phyloP scores from a whole-genome alignment of 1,140 invertebrate species.

The Formica exsecta region DNA sequence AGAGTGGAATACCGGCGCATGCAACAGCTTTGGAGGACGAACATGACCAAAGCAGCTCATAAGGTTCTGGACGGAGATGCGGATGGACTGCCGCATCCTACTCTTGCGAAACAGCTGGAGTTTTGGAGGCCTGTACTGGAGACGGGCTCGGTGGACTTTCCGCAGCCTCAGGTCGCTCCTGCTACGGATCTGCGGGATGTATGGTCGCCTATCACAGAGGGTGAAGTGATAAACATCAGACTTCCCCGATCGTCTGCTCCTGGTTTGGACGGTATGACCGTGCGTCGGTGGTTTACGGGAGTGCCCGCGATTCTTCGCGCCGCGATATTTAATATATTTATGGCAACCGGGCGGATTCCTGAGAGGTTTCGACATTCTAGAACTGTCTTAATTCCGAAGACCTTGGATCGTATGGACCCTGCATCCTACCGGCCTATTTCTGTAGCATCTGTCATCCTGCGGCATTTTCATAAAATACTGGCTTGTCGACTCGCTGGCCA shows the following conservation, averaged over 20 bases:
- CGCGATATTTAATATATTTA: slow-evolving; percentile 64
- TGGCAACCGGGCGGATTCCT: slow-evolving; percentile 40
- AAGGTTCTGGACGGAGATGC: slow-evolving; percentile 40
- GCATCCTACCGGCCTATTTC: slow-evolving; percentile 82
- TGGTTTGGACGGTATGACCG: slow-evolving; percentile 48
- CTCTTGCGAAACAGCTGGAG: not conserved
- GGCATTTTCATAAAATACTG: slow-evolving; percentile 75
- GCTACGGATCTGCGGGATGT: not conserved
- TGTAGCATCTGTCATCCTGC: slow-evolving; percentile 80
- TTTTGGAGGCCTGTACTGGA: not conserved
- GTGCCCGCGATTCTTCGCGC: slow-evolving; percentile 37
- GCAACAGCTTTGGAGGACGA: slow-evolving; percentile 24
- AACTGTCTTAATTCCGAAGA: slow-evolving; percentile 73
- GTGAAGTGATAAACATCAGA: not conserved
- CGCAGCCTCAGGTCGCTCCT: not conserved
- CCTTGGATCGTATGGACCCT: slow-evolving; percentile 54
- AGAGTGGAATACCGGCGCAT: slow-evolving; percentile 37
- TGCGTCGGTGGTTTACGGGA: slow-evolving; percentile 23
- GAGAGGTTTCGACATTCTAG: slow-evolving; percentile 16
- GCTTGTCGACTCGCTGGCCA: not conserved
- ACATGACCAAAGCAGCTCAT: slow-evolving; percentile 22
- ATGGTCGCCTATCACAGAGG: slow-evolving; percentile 10
- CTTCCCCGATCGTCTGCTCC: slow-evolving; percentile 4
- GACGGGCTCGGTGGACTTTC: not conserved
- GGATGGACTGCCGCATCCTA: not conserved